Evolutionary conservation across 2,888 invertebrate species (phyloP).

Genomic region (Synergus gifuensis): DNA sequence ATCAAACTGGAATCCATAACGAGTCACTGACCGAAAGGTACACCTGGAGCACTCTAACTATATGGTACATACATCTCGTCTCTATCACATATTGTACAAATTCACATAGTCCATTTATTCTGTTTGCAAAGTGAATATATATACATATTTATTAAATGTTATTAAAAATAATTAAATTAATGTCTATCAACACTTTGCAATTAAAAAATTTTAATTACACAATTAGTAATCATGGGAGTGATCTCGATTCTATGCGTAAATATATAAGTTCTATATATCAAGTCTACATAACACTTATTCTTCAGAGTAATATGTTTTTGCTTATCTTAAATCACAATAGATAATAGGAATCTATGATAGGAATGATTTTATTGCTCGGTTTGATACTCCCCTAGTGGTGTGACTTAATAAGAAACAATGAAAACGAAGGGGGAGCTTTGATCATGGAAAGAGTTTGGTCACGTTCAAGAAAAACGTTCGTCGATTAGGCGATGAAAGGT

Average conservation of each 20-base stretch:
- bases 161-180: too few relatives aligned
- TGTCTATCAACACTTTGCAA: not conserved
- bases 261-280: too few relatives aligned
- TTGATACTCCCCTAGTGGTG: not conserved
- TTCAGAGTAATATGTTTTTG: not conserved
- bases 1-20: slow-evolving; percentile 8
- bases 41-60: slow-evolving; percentile 11
- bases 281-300: too few relatives aligned
- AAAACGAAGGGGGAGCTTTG: slow-evolving; percentile 5
- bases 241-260: too few relatives aligned
- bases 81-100: not conserved
- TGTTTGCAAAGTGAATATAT: slow-evolving; percentile 1
- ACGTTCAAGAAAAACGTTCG: slow-evolving; percentile 52
- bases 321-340: slow-evolving; percentile 2
- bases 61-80: not conserved
- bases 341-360: not conserved
- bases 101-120: not conserved
- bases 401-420: slow-evolving; percentile 38
- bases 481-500: slow-evolving; percentile 56
- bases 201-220: too few relatives aligned
- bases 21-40: slow-evolving; percentile 13
- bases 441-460: slow-evolving; percentile 49
- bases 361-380: slow-evolving; percentile 3
- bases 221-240: too few relatives aligned
- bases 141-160: not conserved